A percentile compares a stretch with the other conserved stretches of the same genome.
phyloP scores from a whole-genome alignment of 2,113 vertebrate species.

The Empidonax alnorum region DNA sequence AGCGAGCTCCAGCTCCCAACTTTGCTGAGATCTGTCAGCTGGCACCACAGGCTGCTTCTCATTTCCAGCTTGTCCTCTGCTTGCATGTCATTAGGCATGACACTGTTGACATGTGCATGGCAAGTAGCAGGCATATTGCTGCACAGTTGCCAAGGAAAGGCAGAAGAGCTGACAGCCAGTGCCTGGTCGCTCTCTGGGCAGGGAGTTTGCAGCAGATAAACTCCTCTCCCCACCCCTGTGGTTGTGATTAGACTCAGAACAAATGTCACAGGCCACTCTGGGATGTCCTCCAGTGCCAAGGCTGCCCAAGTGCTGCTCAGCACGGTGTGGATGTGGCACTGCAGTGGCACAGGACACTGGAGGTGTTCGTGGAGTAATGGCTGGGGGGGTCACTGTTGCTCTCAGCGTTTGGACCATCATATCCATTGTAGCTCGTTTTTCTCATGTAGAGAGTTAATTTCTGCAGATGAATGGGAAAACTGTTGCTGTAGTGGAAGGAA shows the following conservation, averaged over 20 bases:
- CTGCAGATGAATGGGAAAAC: background rate
- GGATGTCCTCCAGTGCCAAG: background rate
- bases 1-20: background rate
- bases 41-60: conserved; percentile 30
- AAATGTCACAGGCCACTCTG: background rate
- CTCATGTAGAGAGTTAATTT: background rate
- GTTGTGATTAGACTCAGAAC: background rate
- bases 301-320: background rate
- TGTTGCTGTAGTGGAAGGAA: background rate
- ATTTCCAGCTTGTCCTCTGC: conserved; percentile 28
- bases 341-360: accelerated
- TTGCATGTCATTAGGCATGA: background rate
- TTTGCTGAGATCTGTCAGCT: background rate
- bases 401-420: background rate
- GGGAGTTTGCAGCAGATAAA: background rate
- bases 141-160: conserved; percentile 5
- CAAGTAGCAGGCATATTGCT: background rate
- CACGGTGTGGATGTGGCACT: accelerated
- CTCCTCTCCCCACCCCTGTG: background rate
- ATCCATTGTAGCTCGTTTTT: background rate
- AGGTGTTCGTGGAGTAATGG: background rate
- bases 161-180: background rate
- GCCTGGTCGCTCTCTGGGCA: background rate
- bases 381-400: background rate
- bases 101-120: conserved; percentile 33